phyloP scores from a whole-genome alignment of 1,140 invertebrate genomes.

The Nephotettix cincticeps region DNA sequence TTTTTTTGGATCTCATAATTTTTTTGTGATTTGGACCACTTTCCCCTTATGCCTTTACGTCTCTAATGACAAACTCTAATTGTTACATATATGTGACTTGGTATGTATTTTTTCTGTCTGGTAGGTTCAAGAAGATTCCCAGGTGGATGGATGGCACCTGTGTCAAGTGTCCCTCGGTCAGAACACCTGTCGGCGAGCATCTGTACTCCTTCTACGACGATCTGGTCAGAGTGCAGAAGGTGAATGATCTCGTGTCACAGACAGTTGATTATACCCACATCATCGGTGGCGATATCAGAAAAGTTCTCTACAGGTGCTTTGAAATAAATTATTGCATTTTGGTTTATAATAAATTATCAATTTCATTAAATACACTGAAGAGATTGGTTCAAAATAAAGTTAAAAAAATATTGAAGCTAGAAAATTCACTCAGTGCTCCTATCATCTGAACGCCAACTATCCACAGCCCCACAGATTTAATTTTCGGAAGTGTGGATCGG shows the following conservation, averaged over 20 bases:
- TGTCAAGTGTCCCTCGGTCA: slow-evolving; percentile 63
- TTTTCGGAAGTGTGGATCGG: too few relatives aligned
- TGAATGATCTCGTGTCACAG: slow-evolving; percentile 64
- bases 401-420: neutral
- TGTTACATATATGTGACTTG: too few relatives aligned
- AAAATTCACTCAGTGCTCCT: too few relatives aligned
- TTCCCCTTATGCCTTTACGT: too few relatives aligned
- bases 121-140: slow-evolving; percentile 69
- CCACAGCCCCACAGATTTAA: too few relatives aligned
- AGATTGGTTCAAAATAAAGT: neutral
- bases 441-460: too few relatives aligned
- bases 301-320: slow-evolving; percentile 62
- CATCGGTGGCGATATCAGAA: slow-evolving; percentile 59
- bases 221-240: slow-evolving; percentile 60
- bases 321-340: too few relatives aligned
- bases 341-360: slow-evolving; percentile 24
- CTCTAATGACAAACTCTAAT: too few relatives aligned
- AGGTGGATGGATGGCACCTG: slow-evolving; percentile 87
- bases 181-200: slow-evolving; percentile 56
- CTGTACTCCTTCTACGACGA: slow-evolving; percentile 75
- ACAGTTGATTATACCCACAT: slow-evolving; percentile 65
- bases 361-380: neutral
- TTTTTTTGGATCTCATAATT: too few relatives aligned
- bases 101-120: too few relatives aligned
- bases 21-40: too few relatives aligned